Conservation (phyloP, 2,888 invertebrate genomes). For the Meteorus cinctellus region DNA sequence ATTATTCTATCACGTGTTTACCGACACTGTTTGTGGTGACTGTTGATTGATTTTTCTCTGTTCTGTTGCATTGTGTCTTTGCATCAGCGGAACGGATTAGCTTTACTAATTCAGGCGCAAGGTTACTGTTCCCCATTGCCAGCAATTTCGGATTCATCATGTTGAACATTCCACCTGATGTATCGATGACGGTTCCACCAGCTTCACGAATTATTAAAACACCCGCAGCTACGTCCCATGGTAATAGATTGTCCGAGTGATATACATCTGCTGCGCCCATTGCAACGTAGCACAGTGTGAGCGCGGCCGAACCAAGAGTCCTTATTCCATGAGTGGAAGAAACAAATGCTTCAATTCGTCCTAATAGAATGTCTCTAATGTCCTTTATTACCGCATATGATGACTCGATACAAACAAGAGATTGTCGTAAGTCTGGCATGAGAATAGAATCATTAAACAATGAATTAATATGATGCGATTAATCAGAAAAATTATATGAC, state of each 20-base stretch:
- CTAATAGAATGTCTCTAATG: slow-evolving; percentile 61
- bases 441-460: neutral
- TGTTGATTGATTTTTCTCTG: neutral
- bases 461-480: too few relatives aligned
- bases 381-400: slow-evolving; percentile 65
- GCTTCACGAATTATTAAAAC: slow-evolving; percentile 84
- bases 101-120: slow-evolving; percentile 74
- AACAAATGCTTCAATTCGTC: slow-evolving; percentile 66
- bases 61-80: slow-evolving; percentile 58
- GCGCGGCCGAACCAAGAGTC: slow-evolving; percentile 83
- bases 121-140: slow-evolving; percentile 74
- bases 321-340: slow-evolving; percentile 77
- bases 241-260: slow-evolving; percentile 83
- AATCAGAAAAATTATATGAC: neutral
- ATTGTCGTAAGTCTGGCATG: slow-evolving; percentile 60
- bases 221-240: slow-evolving; percentile 90
- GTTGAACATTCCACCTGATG: slow-evolving; percentile 75
- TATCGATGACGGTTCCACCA: slow-evolving; percentile 82
- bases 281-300: slow-evolving; percentile 84
- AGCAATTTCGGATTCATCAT: slow-evolving; percentile 78
- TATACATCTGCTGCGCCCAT: slow-evolving; percentile 82
- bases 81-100: slow-evolving; percentile 75
- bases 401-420: slow-evolving; percentile 64
- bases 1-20: slow-evolving; percentile 4
- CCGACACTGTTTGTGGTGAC: neutral